Base-by-base conservation (phyloP, 1,140 invertebrate genomes). In the Drosophila trapezifrons region DNA sequence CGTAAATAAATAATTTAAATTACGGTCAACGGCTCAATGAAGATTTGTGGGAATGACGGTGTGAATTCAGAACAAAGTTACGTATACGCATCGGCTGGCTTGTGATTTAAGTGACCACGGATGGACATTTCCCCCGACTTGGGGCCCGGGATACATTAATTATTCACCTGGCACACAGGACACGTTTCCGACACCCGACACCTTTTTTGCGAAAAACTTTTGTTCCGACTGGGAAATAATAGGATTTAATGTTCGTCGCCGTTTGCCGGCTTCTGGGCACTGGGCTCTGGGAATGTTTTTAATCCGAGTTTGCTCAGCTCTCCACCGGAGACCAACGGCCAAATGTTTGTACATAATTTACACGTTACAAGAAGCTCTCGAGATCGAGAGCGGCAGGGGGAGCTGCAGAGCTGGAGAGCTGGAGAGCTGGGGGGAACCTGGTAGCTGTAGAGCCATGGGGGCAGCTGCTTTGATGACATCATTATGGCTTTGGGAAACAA, bases 401-500 rank as follows among this genome's bases (percentile, higher is more conserved):
- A 27, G 49, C 15, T 22, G 22, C 2, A 4, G 22, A 22, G 22
- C 22, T 22, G 22, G 22, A 4, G 22, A 22, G 22, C 22, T 22
- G 22, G 22, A 9, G 35, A 10, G 18, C 17, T 42, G 15, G 27
- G 12, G 17, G n/a, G n/a, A n/a, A n/a, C n/a, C n/a, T n/a, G n/a
- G n/a, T n/a, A 27, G 49, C n/a, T 10, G 29, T 1, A 0, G 29
- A 10, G 29, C 29, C 3, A 9, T 10, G 29, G 29, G 29, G 29
- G 29, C 29, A 32, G 47, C 22, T 63, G 46, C 59, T 78, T 78
- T 80, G 84, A 87, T 87, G 84, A 87, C 84, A 87, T 87, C 84
- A 87, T 89, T 89, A 87, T 87, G 84, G 65, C 80, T 73, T 86
- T 83, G 71, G 71, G 72, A 70, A 89, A 83, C 83, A 89, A 89